phyloP scores from a whole-genome alignment of 2,113 vertebrate species.

The Uropsilus gracilis region DNA sequence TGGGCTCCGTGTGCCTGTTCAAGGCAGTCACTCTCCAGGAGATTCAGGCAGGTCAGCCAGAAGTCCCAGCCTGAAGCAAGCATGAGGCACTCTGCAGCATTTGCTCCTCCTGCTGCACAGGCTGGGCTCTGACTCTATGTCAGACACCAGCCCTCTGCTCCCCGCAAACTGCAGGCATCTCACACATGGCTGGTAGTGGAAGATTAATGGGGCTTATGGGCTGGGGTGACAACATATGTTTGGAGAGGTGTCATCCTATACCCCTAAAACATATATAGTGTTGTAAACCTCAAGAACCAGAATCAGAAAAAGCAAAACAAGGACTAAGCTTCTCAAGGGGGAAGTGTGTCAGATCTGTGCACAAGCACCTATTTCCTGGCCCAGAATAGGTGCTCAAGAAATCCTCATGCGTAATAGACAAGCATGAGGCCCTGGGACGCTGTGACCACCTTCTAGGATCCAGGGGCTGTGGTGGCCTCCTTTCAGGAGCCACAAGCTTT shows the following conservation, averaged over 20 bases:
- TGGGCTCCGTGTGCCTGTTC: neutral
- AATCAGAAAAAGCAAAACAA: neutral
- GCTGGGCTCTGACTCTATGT: neutral
- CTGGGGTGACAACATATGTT: too few relatives aligned
- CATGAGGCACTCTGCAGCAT: accelerated
- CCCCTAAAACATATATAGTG: too few relatives aligned
- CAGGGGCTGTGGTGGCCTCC: neutral
- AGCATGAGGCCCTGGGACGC: neutral
- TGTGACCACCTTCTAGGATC: accelerated
- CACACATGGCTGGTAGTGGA: neutral
- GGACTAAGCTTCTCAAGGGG: neutral
- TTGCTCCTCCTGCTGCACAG: accelerated
- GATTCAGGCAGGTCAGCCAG: neutral
- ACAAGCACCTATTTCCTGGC: neutral
- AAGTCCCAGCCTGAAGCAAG: neutral
- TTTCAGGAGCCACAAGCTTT: neutral
- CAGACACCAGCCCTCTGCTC: neutral
- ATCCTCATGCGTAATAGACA: neutral
- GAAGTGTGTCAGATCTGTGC: neutral
- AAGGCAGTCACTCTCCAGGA: neutral
- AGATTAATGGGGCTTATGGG: too few relatives aligned
- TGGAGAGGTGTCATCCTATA: too few relatives aligned
- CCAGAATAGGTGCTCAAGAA: neutral
- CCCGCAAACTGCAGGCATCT: neutral
- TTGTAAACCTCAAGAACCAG: too few relatives aligned